Percentiles rank a stretch among this genome's conserved stretches.
Evolutionary conservation across 2,888 invertebrate species (phyloP).

Genomic region (Sesia apiformis): DNA sequence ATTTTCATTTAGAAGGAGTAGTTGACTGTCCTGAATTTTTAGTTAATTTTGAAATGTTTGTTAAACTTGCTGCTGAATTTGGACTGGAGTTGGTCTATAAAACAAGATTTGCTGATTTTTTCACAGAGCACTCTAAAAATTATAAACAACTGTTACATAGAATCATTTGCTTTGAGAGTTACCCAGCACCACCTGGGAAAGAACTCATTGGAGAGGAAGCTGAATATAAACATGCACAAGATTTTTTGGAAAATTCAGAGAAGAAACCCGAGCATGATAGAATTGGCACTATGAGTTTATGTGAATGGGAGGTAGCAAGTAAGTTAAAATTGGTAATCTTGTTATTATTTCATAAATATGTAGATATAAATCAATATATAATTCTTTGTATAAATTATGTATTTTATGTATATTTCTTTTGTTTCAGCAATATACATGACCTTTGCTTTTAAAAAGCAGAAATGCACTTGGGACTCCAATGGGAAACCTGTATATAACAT

Average conservation of each 20-base stretch:
- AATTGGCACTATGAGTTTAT: conserved; percentile 88
- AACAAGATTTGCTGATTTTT: conserved; percentile 87
- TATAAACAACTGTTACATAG: conserved; percentile 77
- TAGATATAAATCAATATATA: not conserved
- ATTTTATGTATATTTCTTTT: not conserved
- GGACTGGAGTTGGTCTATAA: conserved; percentile 80
- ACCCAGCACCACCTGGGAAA: conserved; percentile 77
- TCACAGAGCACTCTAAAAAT: conserved; percentile 70
- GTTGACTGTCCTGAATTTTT: conserved; percentile 99
- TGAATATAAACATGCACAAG: conserved; percentile 84
- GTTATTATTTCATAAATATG: not conserved
- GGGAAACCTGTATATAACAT: conserved; percentile 75
- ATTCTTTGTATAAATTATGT: not conserved
- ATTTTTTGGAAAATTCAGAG: conserved; percentile 62
- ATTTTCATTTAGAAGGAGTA: conserved; percentile 95
- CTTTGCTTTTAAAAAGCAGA: conserved; percentile 88
- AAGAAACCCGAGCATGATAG: conserved; percentile 43
- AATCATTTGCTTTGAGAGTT: conserved; percentile 88
- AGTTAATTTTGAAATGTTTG: conserved; percentile 91
- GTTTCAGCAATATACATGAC: conserved; percentile 85
- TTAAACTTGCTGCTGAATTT: conserved; percentile 81
- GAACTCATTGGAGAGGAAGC: conserved; percentile 72
- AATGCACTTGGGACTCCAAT: conserved; percentile 76
- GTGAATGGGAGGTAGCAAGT: conserved; percentile 97
- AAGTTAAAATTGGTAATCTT: conserved; percentile 50